Evolutionary conservation across 2,113 vertebrate species (phyloP), one percentile per base, ranked within the genome.

Genomic region (Lophius piscatorius): DNA sequence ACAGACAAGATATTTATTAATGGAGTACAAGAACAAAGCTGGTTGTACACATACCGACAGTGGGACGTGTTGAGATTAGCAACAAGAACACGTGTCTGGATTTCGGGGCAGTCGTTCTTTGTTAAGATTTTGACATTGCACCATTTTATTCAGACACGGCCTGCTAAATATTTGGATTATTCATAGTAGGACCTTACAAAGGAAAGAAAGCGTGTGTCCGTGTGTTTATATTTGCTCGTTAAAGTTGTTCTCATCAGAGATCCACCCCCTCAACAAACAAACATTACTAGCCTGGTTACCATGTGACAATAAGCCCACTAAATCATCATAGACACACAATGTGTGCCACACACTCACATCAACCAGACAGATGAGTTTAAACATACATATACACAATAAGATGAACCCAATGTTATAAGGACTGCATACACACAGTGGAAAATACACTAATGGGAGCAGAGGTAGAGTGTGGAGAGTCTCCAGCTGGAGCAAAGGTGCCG

Each of bases 401-500:
- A 11, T 20, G n/a, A 17, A 33, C 17, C 4, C 29, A 17, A 7
- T 22, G 8, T n/a, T 9, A 51, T 9, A 17, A 45, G 20, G 34
- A 24, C 36, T 10, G n/a, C 16, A 63, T 52, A 74, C 28, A 51
- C 46, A 62, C 8, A 42, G 11, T 4, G 20, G 46, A 18, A 10
- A 31, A 35, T 35, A 35, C 50, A 57, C 54, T 77, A 78, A 76
- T 44, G 17, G 68, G 66, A 66, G 48, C 70, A 70, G 65, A 70
- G 69, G 72, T 35, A 62, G 38, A 20, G 57, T 3, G 26, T 69
- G 60, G 48, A 78, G 62, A 63, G 33, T 29, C 56, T 68, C 70
- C 73, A 83, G 75, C 80, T 80, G 85, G 73, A 70, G 54, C 70
- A 70, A 82, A 82, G 76, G 74, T 87, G 81, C 55, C 63, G 6